These are phyloP conservation scores for Drosophila ustulata DNA, from an alignment of 2,888 invertebrate species.

Conservation along the genomic window DNA sequence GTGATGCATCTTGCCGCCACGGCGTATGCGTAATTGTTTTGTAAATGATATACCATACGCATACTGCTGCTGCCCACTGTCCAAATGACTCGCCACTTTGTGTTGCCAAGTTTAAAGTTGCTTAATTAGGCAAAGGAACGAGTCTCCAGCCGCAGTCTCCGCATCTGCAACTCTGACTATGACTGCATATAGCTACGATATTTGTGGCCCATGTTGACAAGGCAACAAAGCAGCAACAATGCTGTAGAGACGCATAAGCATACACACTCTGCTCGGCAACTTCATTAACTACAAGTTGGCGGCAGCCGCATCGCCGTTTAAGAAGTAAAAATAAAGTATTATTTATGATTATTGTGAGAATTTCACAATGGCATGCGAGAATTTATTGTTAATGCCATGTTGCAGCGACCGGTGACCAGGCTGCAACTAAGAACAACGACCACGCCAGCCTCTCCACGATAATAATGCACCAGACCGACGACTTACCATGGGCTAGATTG, in stretches of 20 bases:
- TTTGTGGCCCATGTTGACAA: constrained; percentile 69
- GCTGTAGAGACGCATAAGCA: constrained; percentile 1
- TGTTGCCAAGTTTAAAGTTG: constrained; percentile 63
- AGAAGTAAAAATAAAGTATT: constrained; percentile 80
- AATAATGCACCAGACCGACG: constrained; percentile 5
- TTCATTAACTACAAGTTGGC: constrained; percentile 60
- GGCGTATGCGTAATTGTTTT: constrained; percentile 69
- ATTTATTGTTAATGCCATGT: constrained; percentile 79
- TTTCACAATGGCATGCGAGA: constrained; percentile 83
- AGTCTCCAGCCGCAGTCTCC: constrained; percentile 15
- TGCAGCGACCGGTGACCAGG: constrained; percentile 31
- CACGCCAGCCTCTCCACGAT: constrained; percentile 21
- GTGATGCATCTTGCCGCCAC: constrained; percentile 34
- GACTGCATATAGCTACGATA: constrained; percentile 46
- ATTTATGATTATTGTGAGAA: constrained; percentile 83
- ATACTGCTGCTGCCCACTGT: constrained; percentile 46
- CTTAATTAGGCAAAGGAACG: constrained; percentile 66
- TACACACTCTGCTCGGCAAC: constrained; percentile 55
- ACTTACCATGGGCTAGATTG: constrained; percentile 31
- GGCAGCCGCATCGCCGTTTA: constrained; percentile 61
- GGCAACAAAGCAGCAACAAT: constrained; percentile 40
- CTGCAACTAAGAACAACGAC: constrained; percentile 33
- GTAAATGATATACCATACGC: constrained; percentile 61
- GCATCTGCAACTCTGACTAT: constrained; percentile 5
- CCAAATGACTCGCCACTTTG: constrained; percentile 75